Conservation (phyloP, 2,888 invertebrate species). For the Ethmia dodecea region DNA sequence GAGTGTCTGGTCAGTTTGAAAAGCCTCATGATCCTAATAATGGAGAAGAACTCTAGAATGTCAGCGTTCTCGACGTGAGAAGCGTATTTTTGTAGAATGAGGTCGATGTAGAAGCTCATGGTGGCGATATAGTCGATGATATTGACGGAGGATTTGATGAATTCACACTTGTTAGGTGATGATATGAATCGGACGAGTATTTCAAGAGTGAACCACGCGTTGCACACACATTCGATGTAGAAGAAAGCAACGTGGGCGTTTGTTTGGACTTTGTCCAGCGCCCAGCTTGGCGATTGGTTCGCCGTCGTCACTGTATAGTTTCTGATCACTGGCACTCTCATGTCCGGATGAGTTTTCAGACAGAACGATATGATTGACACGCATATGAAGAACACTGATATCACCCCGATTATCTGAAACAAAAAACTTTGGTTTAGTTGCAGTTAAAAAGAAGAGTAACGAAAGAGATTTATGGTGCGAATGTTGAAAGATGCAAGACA, state of each 20-base stretch:
- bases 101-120: conserved; percentile 97
- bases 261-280: conserved; percentile 93
- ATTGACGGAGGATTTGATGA: conserved; percentile 97
- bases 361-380: conserved; percentile 99
- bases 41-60: conserved; percentile 97
- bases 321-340: conserved; percentile 93
- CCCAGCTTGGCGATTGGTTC: conserved; percentile 86
- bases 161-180: conserved; percentile 95
- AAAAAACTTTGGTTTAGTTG: too few relatives aligned
- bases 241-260: conserved; percentile 98
- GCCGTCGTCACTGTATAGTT: conserved; percentile 88
- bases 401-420: conserved; percentile 96
- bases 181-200: conserved; percentile 95
- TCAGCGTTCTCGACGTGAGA: conserved; percentile 96
- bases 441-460: too few relatives aligned
- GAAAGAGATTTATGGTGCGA: too few relatives aligned
- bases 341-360: conserved; percentile 99
- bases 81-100: conserved; percentile 92
- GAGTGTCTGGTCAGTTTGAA: conserved; percentile 98
- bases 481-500: too few relatives aligned
- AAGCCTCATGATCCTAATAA: conserved; percentile 97
- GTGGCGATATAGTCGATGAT: conserved; percentile 99
- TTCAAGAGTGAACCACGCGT: conserved; percentile 99
- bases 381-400: conserved; percentile 99
- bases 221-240: conserved; percentile 98